These are phyloP conservation scores for Mimachlamys varia DNA, from an alignment of 2,888 invertebrate species.

Conservation along the genomic window DNA sequence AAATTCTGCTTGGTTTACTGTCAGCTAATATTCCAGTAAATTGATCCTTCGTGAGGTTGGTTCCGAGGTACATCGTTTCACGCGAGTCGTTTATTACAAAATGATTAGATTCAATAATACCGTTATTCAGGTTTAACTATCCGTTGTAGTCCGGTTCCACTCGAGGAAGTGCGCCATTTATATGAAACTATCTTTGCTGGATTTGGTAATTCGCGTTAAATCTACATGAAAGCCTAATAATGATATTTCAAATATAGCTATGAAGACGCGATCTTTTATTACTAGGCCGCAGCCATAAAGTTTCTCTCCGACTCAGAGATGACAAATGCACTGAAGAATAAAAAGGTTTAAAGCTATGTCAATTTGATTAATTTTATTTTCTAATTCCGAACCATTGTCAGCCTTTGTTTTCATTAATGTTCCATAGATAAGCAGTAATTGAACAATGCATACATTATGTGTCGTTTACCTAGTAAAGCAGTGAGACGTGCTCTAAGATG, in stretches of 20 bases:
- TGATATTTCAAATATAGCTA: background rate
- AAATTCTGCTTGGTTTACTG: no score
- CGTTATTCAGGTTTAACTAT: background rate
- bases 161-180: background rate
- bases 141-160: background rate
- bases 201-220: background rate
- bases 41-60: no score
- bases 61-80: no score
- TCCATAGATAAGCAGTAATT: no score
- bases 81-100: background rate
- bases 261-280: background rate
- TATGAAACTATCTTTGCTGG: background rate
- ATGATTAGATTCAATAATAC: background rate
- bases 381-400: background rate
- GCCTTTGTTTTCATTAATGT: background rate
- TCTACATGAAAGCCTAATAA: background rate
- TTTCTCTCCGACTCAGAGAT: background rate
- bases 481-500: background rate
- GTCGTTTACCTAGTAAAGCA: background rate
- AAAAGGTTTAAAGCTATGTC: background rate
- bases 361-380: background rate
- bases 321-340: background rate
- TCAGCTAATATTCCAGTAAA: no score
- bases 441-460: background rate
- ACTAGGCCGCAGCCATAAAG: background rate